Evolutionary conservation across 2,888 invertebrate species (phyloP), one percentile per base, ranked within the genome.

Genomic region (Plusia festucae): DNA sequence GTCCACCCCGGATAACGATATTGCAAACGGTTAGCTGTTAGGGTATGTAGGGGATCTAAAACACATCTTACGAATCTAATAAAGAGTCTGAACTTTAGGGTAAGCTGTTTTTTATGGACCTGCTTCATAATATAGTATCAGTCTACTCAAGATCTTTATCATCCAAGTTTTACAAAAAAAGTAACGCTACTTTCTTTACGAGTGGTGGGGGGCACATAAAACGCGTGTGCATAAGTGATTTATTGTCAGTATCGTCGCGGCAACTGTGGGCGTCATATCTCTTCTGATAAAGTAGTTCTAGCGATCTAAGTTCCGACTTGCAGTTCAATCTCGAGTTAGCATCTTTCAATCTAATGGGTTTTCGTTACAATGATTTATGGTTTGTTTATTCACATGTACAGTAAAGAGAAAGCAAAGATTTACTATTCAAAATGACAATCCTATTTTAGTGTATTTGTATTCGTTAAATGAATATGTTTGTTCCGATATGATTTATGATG

Each of bases 291-390:
- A 79, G 75, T 71, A 82, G 76, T 84, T 77, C 83, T 86, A 82
- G 83, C 57, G 66, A 82, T 77, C 77, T 71, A 55, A 70, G 82
- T 73, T 76, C 70, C 73, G 68, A 82, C 79, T 82, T 77, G 79
- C 81, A 81, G 82, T 84, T 86, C 85, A 86, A 87, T 88, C 85
- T 86, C 67, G 62, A 79, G 81, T 75, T 68, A 73, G 82, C 82
- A 85, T 88, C 87, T 86, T 81, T 82, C 82, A 82, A 84, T 89
- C 79, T 86, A 89, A 89, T 88, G 85, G 86, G 73, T 85, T 79
- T 85, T 82, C 78, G 83, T 84, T 79, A 67, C 73, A 67, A 82
- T 89, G 88, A 89, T 89, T 85, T 88, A 90, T 84, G 78, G 76
- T 88, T 87, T 90, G 88, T 90, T 90, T 90, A 86, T 87, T 81